Percentiles rank a stretch among this genome's conserved stretches.
These are phyloP conservation scores for Venusia cambrica DNA, from an alignment of 2,888 invertebrate genomes.

Conservation along the genomic window DNA sequence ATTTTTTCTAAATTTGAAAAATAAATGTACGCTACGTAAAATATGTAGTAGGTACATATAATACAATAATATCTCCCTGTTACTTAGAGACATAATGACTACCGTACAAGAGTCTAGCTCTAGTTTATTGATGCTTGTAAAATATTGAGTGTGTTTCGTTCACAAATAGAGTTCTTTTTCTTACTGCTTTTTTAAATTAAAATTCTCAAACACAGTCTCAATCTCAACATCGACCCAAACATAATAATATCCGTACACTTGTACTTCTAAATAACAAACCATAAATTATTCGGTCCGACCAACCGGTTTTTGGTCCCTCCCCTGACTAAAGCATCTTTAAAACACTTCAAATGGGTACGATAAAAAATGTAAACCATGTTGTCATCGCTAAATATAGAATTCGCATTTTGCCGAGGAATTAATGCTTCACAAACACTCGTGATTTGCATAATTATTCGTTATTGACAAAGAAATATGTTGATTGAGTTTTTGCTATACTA, in stretches of 20 bases:
- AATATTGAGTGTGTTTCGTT: too few relatives aligned
- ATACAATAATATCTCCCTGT: too few relatives aligned
- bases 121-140: too few relatives aligned
- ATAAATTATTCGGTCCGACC: slow-evolving; percentile 12
- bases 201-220: too few relatives aligned
- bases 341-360: slow-evolving; percentile 33
- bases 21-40: too few relatives aligned
- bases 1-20: too few relatives aligned
- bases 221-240: slow-evolving; percentile 4
- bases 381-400: slow-evolving; percentile 51
- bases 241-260: slow-evolving; percentile 4
- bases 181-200: too few relatives aligned
- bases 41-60: too few relatives aligned
- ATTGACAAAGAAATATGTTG: slow-evolving; percentile 10
- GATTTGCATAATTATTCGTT: slow-evolving; percentile 23
- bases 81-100: too few relatives aligned
- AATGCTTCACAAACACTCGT: slow-evolving; percentile 21
- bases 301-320: slow-evolving; percentile 21
- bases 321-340: slow-evolving; percentile 29
- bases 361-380: slow-evolving; percentile 41
- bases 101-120: too few relatives aligned
- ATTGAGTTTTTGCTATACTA: not conserved
- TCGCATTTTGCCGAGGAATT: slow-evolving; percentile 34
- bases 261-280: slow-evolving; percentile 11
- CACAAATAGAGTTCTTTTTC: too few relatives aligned